Conservation (phyloP, 1,140 invertebrate species). For the Ericerus pela region DNA sequence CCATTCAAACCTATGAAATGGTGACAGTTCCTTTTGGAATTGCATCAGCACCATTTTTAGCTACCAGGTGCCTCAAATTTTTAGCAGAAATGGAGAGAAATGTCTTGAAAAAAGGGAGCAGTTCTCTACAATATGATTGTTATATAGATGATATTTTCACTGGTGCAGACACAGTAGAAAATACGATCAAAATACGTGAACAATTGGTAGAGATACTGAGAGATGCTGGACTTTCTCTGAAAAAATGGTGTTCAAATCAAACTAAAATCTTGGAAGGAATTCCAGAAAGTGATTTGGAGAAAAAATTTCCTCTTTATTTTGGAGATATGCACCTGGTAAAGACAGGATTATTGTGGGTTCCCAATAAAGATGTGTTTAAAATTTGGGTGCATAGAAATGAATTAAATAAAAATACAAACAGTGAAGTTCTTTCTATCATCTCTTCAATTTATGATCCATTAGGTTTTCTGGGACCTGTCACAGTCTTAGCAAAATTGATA, state of each 20-base stretch:
- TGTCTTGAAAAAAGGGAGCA: slow-evolving; percentile 22
- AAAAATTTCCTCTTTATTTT: neutral
- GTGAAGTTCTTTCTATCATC: slow-evolving; percentile 19
- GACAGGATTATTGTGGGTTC: slow-evolving; percentile 11
- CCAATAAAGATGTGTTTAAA: slow-evolving; percentile 1
- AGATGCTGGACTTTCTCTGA: slow-evolving; percentile 2
- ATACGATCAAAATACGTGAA: neutral
- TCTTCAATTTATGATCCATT: slow-evolving; percentile 25
- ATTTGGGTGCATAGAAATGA: neutral
- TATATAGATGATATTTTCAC: slow-evolving; percentile 32
- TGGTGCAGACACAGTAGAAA: neutral
- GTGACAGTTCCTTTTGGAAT: slow-evolving; percentile 30
- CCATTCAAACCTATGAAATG: slow-evolving; percentile 23
- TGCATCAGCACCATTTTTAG: slow-evolving; percentile 26
- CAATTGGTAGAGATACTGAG: neutral
- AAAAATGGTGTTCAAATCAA: no score
- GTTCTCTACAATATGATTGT: slow-evolving; percentile 27
- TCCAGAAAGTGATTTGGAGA: neutral
- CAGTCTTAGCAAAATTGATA: slow-evolving; percentile 19
- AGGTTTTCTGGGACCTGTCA: slow-evolving; percentile 23
- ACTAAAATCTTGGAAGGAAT: neutral
- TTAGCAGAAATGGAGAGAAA: slow-evolving; percentile 22
- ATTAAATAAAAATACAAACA: slow-evolving; percentile 7
- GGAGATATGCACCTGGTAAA: slow-evolving; percentile 2
- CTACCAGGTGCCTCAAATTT: slow-evolving; percentile 27